Conservation (phyloP, 2,888 invertebrate genomes). For the Drosophila paracracens region DNA sequence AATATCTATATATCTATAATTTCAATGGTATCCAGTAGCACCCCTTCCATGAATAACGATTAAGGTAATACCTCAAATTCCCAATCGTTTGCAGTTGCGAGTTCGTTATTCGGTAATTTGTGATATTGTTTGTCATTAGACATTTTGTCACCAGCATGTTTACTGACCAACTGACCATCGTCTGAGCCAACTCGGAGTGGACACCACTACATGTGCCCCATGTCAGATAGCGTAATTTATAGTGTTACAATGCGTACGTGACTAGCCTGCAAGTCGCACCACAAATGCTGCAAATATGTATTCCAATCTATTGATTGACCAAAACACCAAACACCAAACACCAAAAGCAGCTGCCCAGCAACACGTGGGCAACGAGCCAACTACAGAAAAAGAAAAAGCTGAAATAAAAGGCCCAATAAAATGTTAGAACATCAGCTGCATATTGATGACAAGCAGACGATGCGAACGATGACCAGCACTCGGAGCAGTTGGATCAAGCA, state of each 20-base stretch:
- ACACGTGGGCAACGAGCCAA: slow-evolving; percentile 63
- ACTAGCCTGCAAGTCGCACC: slow-evolving; percentile 58
- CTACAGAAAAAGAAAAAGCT: slow-evolving; percentile 15
- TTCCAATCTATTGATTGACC: slow-evolving; percentile 43
- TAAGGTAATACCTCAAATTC: background rate
- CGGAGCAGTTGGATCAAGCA: slow-evolving; percentile 27
- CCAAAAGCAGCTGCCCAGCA: slow-evolving; percentile 21
- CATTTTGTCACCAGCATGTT: slow-evolving; percentile 49
- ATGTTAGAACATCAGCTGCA: slow-evolving; percentile 70
- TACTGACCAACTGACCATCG: background rate
- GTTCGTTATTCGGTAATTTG: slow-evolving; percentile 32
- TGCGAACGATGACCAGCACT: slow-evolving; percentile 26
- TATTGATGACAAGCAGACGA: slow-evolving; percentile 64
- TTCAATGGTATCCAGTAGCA: background rate
- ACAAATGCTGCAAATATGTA: slow-evolving; percentile 26
- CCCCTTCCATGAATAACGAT: background rate
- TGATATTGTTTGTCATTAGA: slow-evolving; percentile 32
- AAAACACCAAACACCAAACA: slow-evolving; percentile 20
- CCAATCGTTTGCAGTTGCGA: slow-evolving; percentile 4
- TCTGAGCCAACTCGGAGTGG: slow-evolving; percentile 19
- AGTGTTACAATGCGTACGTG: slow-evolving; percentile 66
- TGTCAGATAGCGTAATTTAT: slow-evolving; percentile 64
- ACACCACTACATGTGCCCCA: slow-evolving; percentile 22
- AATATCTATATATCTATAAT: background rate
- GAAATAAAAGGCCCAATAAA: slow-evolving; percentile 41